Evolutionary conservation across 2,113 vertebrate genomes (phyloP).

Genomic region (Lophochroa leadbeateri): DNA sequence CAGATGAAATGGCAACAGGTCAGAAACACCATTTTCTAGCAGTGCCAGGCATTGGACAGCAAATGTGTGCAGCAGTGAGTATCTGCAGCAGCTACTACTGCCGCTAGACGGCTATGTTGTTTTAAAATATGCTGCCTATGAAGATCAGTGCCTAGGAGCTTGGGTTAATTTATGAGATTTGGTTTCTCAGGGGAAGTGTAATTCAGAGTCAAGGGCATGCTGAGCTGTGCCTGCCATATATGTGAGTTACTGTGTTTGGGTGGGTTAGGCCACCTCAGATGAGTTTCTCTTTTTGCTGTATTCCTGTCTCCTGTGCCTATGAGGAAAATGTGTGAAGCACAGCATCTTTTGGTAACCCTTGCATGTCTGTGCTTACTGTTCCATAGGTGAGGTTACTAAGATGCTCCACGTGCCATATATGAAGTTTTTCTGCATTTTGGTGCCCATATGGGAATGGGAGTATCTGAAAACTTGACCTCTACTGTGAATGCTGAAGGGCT

Average conservation of each 20-base stretch:
- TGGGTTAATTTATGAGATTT: background rate
- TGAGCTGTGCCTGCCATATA: background rate
- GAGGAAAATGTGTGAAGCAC: background rate
- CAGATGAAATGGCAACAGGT: background rate
- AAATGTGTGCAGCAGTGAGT: background rate
- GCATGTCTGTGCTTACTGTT: background rate
- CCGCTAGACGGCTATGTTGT: background rate
- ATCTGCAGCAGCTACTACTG: background rate
- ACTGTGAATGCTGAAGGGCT: background rate
- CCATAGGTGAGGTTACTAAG: background rate
- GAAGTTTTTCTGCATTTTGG: background rate
- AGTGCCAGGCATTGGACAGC: background rate
- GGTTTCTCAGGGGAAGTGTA: background rate
- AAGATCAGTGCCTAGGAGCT: background rate
- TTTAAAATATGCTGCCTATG: background rate
- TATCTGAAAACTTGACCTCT: background rate
- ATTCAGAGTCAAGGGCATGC: background rate
- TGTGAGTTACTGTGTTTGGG: background rate
- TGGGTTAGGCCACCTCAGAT: background rate
- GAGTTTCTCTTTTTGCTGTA: background rate
- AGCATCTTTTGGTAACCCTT: background rate
- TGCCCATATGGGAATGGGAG: background rate
- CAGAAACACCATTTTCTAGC: background rate
- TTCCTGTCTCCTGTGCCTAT: background rate
- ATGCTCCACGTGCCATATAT: fast-evolving